phyloP scores from a whole-genome alignment of 2,797 vertebrate species.

The Gymnothorax javanicus region DNA sequence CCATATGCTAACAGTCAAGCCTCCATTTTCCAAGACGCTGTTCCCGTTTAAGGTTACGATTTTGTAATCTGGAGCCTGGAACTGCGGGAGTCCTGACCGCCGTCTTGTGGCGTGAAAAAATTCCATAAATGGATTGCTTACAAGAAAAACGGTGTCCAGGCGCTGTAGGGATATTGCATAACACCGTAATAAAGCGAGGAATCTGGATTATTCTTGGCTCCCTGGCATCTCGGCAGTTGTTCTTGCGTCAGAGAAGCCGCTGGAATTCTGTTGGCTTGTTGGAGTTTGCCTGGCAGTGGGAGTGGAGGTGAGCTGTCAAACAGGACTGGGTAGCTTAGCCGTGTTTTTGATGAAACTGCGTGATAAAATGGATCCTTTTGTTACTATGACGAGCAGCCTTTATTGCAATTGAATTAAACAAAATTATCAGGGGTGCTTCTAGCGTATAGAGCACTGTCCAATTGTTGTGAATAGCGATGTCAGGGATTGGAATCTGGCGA shows the following conservation, averaged over 20 bases:
- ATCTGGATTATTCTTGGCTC: slow-evolving; percentile 43
- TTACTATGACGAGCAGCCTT: neutral
- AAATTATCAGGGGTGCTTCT: too few species aligned
- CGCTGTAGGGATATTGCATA: slow-evolving; percentile 22
- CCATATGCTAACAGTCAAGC: slow-evolving; percentile 23
- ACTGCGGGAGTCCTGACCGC: neutral
- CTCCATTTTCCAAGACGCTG: neutral
- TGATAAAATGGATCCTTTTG: neutral
- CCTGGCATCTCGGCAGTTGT: slow-evolving; percentile 19
- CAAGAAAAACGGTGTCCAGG: neutral
- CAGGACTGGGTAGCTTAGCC: too few species aligned
- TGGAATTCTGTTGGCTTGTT: slow-evolving; percentile 39
- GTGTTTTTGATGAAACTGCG: neutral
- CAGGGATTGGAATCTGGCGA: too few species aligned
- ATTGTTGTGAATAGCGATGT: too few species aligned
- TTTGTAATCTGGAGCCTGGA: neutral
- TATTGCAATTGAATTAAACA: neutral
- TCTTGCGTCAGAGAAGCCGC: slow-evolving; percentile 34
- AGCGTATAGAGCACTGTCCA: too few species aligned
- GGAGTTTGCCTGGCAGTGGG: neutral
- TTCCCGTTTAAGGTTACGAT: slow-evolving; percentile 2
- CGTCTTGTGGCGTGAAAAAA: neutral
- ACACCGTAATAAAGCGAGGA: slow-evolving; percentile 39
- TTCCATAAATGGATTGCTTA: neutral
- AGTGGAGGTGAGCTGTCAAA: neutral